These are phyloP conservation scores for Sigmodon hispidus DNA, from an alignment of 2,113 vertebrate species.

Conservation along the genomic window DNA sequence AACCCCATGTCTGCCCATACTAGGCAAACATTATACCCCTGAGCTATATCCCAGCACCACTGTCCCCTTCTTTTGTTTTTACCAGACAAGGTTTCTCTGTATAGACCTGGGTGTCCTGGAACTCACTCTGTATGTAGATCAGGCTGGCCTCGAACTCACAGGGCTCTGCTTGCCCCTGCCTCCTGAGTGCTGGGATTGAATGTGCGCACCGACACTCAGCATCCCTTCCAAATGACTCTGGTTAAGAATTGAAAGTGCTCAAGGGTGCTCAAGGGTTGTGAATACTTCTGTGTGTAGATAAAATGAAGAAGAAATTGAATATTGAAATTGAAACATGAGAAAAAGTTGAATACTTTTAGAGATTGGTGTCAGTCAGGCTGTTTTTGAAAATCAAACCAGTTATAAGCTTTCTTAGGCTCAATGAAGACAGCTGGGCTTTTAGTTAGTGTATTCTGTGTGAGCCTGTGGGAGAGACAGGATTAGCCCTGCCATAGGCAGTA, in stretches of 20 bases:
- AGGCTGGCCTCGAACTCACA: background rate
- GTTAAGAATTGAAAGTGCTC: background rate
- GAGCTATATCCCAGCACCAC: no score
- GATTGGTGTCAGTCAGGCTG: background rate
- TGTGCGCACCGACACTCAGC: background rate
- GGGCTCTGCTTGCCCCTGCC: background rate
- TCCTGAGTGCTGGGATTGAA: background rate
- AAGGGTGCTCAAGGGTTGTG: background rate
- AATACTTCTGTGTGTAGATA: background rate
- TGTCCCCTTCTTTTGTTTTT: no score
- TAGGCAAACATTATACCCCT: background rate
- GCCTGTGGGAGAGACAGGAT: background rate
- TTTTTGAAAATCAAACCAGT: conserved; percentile 10
- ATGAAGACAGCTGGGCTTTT: conserved; percentile 17
- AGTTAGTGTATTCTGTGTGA: background rate
- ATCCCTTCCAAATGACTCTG: background rate
- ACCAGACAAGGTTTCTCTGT: background rate
- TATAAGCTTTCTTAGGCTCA: background rate
- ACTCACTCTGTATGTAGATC: background rate
- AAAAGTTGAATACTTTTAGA: conserved; percentile 26
- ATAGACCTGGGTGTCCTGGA: background rate
- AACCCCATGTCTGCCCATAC: background rate
- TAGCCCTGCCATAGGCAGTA: background rate
- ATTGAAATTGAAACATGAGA: background rate
- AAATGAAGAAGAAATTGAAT: background rate